Evolutionary conservation across 2,888 invertebrate species (phyloP).

Genomic region (Cinara cedri): DNA sequence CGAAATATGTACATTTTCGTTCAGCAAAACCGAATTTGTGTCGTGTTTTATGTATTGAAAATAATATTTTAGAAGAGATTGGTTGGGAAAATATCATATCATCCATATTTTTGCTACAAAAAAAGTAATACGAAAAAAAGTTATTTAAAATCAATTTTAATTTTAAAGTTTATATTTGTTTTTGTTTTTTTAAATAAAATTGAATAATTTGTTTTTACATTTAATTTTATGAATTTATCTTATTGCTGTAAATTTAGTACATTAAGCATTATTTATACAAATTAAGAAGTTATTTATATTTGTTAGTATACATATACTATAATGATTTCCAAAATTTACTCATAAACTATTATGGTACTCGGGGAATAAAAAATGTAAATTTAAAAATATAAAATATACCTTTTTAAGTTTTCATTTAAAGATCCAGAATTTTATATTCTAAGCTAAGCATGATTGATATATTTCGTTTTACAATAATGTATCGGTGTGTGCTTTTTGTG

Average conservation of each 20-base stretch:
- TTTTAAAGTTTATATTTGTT: conserved; percentile 10
- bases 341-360: not conserved
- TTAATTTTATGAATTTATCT: not conserved
- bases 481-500: too few species aligned
- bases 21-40: too few species aligned
- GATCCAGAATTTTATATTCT: conserved; percentile 9
- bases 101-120: not conserved
- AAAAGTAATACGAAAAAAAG: too few species aligned
- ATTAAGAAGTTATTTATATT: conserved; percentile 2
- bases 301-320: not conserved
- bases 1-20: too few species aligned
- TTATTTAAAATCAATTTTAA: conserved; percentile 11
- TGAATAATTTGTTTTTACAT: too few species aligned
- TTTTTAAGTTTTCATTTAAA: conserved; percentile 10
- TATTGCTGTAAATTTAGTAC: conserved; percentile 6
- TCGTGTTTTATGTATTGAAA: not conserved
- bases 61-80: conserved; percentile 15
- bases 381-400: conserved; percentile 6
- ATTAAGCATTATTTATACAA: conserved; percentile 7
- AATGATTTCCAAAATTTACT: not conserved
- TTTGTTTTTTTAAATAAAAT: not conserved
- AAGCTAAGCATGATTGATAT: not conserved
- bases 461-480: not conserved
- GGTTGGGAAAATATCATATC: conserved; percentile 5
- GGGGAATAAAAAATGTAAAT: not conserved